Evolutionary conservation across 2,113 vertebrate genomes (phyloP).

Genomic region (Piprites chloris): DNA sequence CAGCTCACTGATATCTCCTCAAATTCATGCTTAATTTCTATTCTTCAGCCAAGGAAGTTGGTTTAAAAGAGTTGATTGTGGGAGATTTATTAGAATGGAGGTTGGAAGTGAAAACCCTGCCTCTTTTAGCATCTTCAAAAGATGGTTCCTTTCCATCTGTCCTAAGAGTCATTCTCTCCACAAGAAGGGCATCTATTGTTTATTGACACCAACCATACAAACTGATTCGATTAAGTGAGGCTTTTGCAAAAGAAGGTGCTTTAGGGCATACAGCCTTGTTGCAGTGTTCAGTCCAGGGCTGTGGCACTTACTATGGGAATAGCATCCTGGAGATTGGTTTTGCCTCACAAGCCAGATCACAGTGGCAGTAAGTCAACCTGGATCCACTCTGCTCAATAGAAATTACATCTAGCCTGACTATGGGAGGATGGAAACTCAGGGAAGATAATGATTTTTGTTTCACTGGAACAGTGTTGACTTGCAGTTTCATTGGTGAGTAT

Average conservation of each 20-base stretch:
- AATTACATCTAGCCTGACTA: background rate
- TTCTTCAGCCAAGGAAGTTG: background rate
- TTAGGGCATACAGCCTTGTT: background rate
- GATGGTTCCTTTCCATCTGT: background rate
- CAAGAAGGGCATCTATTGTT: background rate
- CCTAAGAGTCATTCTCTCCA: background rate
- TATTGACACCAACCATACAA: fast-evolving
- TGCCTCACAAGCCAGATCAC: background rate
- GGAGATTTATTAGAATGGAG: background rate
- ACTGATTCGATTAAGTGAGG: fast-evolving
- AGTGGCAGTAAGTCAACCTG: background rate
- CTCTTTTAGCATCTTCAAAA: background rate
- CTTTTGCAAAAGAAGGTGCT: background rate
- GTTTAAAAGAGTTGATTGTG: background rate
- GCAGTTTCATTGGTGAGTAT: background rate
- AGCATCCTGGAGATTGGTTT: background rate
- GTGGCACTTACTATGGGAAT: background rate
- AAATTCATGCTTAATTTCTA: background rate
- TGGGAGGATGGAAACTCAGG: background rate
- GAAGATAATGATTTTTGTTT: constrained; percentile 27
- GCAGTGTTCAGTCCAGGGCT: background rate
- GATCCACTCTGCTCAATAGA: background rate
- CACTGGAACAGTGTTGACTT: background rate
- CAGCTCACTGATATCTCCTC: background rate
- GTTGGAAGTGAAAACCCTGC: background rate